Base-by-base conservation (phyloP, 2,797 vertebrate genomes). In the Dicrostonyx torquatus region DNA sequence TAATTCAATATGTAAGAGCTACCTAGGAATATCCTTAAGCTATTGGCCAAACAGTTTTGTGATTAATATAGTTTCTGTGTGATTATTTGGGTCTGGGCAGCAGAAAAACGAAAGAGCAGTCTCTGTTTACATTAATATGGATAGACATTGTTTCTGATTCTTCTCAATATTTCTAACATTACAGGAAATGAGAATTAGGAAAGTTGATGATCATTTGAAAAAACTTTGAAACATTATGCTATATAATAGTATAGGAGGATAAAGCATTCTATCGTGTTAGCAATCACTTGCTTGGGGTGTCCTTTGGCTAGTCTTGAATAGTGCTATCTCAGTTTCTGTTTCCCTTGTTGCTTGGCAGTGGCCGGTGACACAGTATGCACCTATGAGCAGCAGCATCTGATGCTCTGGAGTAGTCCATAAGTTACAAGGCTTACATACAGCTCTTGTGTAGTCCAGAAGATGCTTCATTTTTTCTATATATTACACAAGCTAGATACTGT, bases 81-180 rank as follows among this genome's bases (percentile, higher is more conserved):
- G 55, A 22, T 22, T 58, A 58, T 58, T 58, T 58, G 55, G 18
- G 20, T 58, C 55, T 58, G 6, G 55, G 55, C 20, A 58, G 55
- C 20, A 58, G 55, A 58, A 58, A 58, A 58, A 58, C 0, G 7
- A 58, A 58, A 58, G 20, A 58, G 55, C 55, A 58, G 6, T 58
- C 55, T 22, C 55, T 58, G 7, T 58, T 58, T 22, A 58, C 6
- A 8, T 20, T 55, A 55, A n/a, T 17, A 68, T 34, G 15, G 15
- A n/a, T n/a, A 68, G 34, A 78, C 4, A 17, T 53, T 83, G 43
- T 53, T 60, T 91, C 26, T 76, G 43, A 75, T 66, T 18, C 1
- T 88, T 24, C 75, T 76, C 10, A 76, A 40, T 48, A 8, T 91
- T 77, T 72, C 17, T 29, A 90, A 87, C 43, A 70, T 96, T 88